A percentile compares a stretch with the other conserved stretches of the same genome.
phyloP scores from a whole-genome alignment of 2,888 invertebrate genomes.

The Galerucella pusilla region DNA sequence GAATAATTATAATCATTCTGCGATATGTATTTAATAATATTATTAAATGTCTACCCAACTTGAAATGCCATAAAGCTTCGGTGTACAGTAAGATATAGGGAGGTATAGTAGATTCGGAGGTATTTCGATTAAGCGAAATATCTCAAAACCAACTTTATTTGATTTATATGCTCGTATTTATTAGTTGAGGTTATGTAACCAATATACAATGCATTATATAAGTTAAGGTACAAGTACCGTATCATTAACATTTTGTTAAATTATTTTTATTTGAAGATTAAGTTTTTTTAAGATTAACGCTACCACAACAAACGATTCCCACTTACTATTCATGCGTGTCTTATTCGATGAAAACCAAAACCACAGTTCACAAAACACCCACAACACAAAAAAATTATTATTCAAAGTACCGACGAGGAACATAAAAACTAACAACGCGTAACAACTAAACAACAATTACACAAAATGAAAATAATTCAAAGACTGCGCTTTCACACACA shows the following conservation, averaged over 20 bases:
- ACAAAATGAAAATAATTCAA: not conserved
- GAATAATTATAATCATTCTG: too few relatives aligned
- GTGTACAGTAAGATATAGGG: too few relatives aligned
- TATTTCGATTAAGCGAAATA: too few relatives aligned
- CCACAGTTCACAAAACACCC: constrained; percentile 39
- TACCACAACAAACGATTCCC: constrained; percentile 27
- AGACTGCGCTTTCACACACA: constrained; percentile 6
- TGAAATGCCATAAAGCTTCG: too few relatives aligned
- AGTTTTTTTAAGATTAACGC: not conserved
- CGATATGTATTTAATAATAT: too few relatives aligned
- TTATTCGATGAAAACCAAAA: constrained; percentile 33
- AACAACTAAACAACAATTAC: constrained; percentile 18
- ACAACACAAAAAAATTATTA: constrained; percentile 37
- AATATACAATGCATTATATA: not conserved
- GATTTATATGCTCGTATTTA: not conserved
- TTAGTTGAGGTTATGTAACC: not conserved
- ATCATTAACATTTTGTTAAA: too few relatives aligned
- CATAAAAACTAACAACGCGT: constrained; percentile 31
- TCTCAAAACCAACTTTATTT: too few relatives aligned
- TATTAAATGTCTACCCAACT: too few relatives aligned
- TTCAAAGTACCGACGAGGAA: constrained; percentile 31
- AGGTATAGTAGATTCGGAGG: too few relatives aligned
- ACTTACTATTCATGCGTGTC: constrained; percentile 47
- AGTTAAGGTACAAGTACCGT: too few relatives aligned
- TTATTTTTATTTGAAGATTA: too few relatives aligned